Evolutionary conservation across 1,140 invertebrate species (phyloP), one percentile per base, ranked within the genome.

Genomic region (Temnothorax curvispinosus): DNA sequence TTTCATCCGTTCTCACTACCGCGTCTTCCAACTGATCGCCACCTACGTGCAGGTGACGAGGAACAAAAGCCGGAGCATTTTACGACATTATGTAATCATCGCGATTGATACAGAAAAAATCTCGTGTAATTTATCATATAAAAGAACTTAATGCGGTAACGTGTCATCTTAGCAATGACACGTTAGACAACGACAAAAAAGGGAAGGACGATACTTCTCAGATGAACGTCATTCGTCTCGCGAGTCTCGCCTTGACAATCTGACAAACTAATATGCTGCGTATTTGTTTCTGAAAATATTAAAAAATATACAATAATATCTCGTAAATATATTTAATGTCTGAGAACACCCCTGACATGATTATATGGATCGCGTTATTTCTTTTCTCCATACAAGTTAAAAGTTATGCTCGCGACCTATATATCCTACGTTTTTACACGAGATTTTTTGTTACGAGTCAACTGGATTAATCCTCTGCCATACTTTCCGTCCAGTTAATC

Each of bases 51-150:
- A 47, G 27, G 47, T 47, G 35, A 75, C 77, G 50, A 35, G 47
- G 72, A 88, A 90, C 87, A 91, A 90, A 90, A 90, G 89, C 4
- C 71, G 15, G 11, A 18, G 44, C 21, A 44, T 71, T 47, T 86
- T 35, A 32, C 71, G 71, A 9, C 8, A 56, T 52, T 50, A 74
- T 8, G 72, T 78, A 27, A 69, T 80, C 88, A 76, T 62, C 13
- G 35, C 60, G 65, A 88, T 88, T 84, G 82, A 90, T 88, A 84
- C 64, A 62, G 27, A 72, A 76, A 87, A 90, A 88, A 84, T 90
- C 80, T 58, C 62, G 67, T 52, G 44, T 82, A 88, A 91, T 91
- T 91, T 91, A 90, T 91, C 89, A 90, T 82, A 64, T 76, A 86
- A 91, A 89, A 87, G 84, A 76, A 60, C 15, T 32, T 32, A 38